Evolutionary conservation across 1,140 invertebrate genomes (phyloP).

Genomic region (Pomacea maculata): DNA sequence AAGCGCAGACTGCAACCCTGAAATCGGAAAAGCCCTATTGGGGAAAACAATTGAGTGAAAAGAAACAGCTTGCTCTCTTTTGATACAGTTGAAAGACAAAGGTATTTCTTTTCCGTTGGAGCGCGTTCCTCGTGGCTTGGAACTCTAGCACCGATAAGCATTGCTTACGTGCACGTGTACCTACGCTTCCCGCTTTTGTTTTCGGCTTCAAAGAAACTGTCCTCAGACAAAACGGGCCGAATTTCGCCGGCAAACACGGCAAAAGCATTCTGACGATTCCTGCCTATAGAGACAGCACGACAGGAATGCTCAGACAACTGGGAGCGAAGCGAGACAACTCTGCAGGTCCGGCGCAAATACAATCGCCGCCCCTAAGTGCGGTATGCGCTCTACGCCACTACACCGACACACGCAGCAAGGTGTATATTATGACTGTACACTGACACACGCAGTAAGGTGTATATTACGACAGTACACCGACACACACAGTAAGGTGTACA

Average conservation of each 20-base stretch:
- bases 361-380: not conserved
- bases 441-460: not conserved
- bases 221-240: not conserved
- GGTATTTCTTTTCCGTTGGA: not conserved
- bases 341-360: not conserved
- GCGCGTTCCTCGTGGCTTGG: not conserved
- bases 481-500: too few species aligned
- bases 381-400: not conserved
- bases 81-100: slow-evolving; percentile 5
- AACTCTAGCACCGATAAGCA: not conserved
- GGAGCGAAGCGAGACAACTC: not conserved
- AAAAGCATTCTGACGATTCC: slow-evolving; percentile 18
- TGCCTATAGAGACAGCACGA: not conserved
- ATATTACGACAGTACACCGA: not conserved
- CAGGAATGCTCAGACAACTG: slow-evolving; percentile 1
- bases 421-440: not conserved
- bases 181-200: slow-evolving; percentile 8
- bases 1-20: not conserved
- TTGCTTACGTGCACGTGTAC: not conserved
- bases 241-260: slow-evolving; percentile 2
- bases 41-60: not conserved
- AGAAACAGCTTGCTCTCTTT: not conserved
- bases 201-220: slow-evolving; percentile 9
- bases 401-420: not conserved
- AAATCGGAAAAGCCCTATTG: not conserved